Conservation (phyloP, 2,888 invertebrate species). For the Yponomeuta sedellus region DNA sequence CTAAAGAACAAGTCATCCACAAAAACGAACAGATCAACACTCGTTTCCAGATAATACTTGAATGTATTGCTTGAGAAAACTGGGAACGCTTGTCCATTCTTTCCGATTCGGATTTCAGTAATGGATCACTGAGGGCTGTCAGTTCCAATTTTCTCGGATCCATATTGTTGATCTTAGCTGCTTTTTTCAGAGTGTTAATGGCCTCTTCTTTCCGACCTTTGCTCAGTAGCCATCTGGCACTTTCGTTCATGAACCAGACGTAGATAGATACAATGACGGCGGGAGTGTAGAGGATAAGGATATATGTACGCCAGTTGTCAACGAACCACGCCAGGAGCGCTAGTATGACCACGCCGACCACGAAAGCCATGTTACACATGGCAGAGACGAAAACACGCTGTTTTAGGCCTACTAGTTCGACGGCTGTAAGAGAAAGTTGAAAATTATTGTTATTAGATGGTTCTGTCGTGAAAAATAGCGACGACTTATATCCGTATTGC, state of each 20-base stretch:
- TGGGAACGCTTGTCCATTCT: constrained; percentile 56
- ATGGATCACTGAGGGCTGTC: constrained; percentile 58
- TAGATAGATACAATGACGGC: constrained; percentile 81
- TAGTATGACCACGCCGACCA: constrained; percentile 83
- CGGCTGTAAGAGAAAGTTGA: constrained; percentile 60
- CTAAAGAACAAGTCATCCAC: constrained; percentile 87
- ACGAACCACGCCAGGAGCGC: constrained; percentile 83
- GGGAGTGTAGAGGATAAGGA: constrained; percentile 83
- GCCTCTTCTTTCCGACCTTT: constrained; percentile 82
- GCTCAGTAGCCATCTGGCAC: constrained; percentile 86
- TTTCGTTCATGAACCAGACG: constrained; percentile 85
- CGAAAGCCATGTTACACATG: constrained; percentile 84
- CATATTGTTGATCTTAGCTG: constrained; percentile 79
- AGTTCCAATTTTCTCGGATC: constrained; percentile 67
- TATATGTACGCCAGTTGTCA: constrained; percentile 83
- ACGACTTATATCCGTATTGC: too few species aligned
- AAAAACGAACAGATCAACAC: constrained; percentile 82
- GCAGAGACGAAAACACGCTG: constrained; percentile 85
- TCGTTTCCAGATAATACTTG: constrained; percentile 75
- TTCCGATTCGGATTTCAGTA: constrained; percentile 48
- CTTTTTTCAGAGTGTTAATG: constrained; percentile 76
- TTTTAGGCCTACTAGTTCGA: constrained; percentile 86
- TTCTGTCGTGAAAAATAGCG: neutral
- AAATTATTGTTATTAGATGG: neutral
- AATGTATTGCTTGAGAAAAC: constrained; percentile 69